Evolutionary conservation across 2,888 invertebrate genomes (phyloP).

Genomic region (Steromphala cineraria): DNA sequence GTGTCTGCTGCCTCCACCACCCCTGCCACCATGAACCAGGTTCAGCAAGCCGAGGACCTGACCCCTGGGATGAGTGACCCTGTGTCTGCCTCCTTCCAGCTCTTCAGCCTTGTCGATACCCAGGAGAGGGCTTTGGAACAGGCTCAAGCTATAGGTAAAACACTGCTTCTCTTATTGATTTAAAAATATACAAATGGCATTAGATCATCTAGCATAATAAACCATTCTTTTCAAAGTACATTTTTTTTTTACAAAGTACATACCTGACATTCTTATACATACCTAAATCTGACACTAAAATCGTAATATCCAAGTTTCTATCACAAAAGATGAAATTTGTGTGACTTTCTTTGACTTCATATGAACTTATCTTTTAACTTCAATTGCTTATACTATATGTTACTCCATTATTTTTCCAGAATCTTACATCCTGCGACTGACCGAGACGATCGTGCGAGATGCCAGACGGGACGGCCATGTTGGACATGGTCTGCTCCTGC

Average conservation of each 20-base stretch:
- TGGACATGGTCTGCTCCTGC: not conserved
- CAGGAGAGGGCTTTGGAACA: not conserved
- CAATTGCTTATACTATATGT: no score
- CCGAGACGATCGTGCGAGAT: slow-evolving; percentile 3
- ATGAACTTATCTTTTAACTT: no score
- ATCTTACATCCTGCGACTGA: not conserved
- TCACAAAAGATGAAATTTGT: no score
- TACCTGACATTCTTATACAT: no score
- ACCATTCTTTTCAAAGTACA: no score
- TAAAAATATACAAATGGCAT: no score
- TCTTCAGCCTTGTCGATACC: not conserved
- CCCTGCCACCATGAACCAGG: no score
- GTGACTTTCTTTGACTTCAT: no score
- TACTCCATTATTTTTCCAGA: not conserved
- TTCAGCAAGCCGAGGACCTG: not conserved
- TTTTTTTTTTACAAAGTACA: no score
- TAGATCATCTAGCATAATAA: no score
- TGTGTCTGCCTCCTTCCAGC: slow-evolving; percentile 5
- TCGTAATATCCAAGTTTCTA: no score
- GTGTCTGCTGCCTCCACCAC: not conserved
- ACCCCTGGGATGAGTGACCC: not conserved
- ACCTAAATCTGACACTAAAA: no score
- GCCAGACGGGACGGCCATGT: not conserved
- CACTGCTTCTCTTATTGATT: not conserved
- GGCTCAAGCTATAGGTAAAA: not conserved